Base-by-base conservation (phyloP, 2,113 vertebrate genomes). In the Gobio gobio region DNA sequence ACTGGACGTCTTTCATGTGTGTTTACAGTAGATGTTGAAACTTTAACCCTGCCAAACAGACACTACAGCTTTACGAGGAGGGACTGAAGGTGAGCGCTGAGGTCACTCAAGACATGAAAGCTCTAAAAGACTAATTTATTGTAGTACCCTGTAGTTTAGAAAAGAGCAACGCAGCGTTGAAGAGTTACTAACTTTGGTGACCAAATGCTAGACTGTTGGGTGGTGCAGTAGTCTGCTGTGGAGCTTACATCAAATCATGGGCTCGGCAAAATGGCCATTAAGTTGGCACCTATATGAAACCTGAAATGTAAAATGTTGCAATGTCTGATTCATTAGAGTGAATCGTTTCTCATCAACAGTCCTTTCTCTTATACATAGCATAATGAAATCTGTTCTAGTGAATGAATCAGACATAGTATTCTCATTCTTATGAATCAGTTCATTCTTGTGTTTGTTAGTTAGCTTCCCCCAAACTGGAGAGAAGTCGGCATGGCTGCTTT, bases 81-180 rank as follows among this genome's bases (percentile, higher is more conserved):
- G 40, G 64, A 24, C 16, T 64, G 29, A 29, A 40, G 26, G 63
- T 49, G 81, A 73, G 49, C 12, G 63, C 88, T 89, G 78, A 90
- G 84, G 54, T 73, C 74, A 87, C 85, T 83, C 24, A 6, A 68
- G 54, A 66, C 87, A 84, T 89, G 85, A 82, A 88, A 89, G 87
- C 29, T 12, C 12, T 54, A 66, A 85, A 83, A 68, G 18, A 78
- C 89, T 89, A 81, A 83, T 85, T 87, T 87, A 88, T 90, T 84
- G 80, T 81, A 64, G 36, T 45, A 5, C 6, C 16, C 20, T n/a
- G 49, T 40, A 7, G 36, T 24, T 61, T 18, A 45, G 40, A 78
- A 43, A 61, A 59, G 13, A 63, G 56, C 20, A 73, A n/a, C 10
- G 1, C 22, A n/a, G 22, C 0, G 2, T 73, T n/a, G 1, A 73